Base-by-base conservation (phyloP, 92 coral and sea anemone genomes). In the Actinernus sp. region DNA sequence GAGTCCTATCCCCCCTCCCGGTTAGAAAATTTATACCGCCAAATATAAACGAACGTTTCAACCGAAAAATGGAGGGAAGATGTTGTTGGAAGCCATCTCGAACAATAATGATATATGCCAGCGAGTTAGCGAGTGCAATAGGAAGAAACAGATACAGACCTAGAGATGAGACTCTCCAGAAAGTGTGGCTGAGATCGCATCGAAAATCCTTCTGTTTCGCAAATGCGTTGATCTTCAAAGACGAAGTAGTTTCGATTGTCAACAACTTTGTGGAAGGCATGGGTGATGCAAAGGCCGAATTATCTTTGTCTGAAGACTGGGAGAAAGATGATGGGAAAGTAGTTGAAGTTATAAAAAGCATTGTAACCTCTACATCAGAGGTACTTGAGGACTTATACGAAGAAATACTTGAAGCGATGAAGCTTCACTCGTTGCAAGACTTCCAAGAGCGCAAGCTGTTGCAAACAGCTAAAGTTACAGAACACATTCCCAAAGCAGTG, bases 51-150 rank as follows among this genome's bases (percentile, higher is more conserved):
- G 14, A 36, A 36, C 41, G 6, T 34, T 45, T 9, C 10, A 17
- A 45, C 19, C 3, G 24, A 54, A 71, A 53, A 21, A 93, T 93
- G 98, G 86, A 81, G 66, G 49, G 19, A 29, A 49, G 55, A 18
- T 53, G 44, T 20, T 50, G 24, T 22, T 26, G 22, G 9, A 49
- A 54, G 8, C 65, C 56, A 47, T 48, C 28, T 59, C 50, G 64
- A 55, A 28, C 34, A 10, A 59, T 90, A 20, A 68, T 64, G 9
- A 60, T 90, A 17, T 76, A 60, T 63, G 99, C 99, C 16, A 91
- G 99, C 55, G 99, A 95, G 54, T 43, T 95, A 27, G 99, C 99
- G 2, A 88, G 97, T 36, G 92, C 93, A 13, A 74, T 91, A 38
- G 96, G 85, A 31, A 65, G 76, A 34, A 87, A 95, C 61, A 74